Conservation (phyloP, 2,888 invertebrate genomes). For the Ophion slaviceki region DNA sequence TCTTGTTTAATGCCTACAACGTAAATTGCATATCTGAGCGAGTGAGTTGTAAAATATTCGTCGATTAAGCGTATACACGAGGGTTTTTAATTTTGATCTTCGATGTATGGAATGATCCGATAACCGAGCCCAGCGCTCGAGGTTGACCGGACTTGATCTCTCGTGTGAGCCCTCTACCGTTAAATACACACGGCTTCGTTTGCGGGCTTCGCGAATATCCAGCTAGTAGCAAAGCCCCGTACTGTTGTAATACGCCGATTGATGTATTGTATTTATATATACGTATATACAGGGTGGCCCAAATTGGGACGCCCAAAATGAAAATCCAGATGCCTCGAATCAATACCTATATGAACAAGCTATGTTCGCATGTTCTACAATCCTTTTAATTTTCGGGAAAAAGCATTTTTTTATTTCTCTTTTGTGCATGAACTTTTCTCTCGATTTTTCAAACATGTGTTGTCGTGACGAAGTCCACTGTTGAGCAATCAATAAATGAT, state of each 20-base stretch:
- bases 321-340: too few relatives aligned
- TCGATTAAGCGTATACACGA: conserved; percentile 10
- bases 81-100: conserved; percentile 28
- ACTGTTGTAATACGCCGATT: neutral
- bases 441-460: too few relatives aligned
- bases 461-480: too few relatives aligned
- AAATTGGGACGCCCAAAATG: too few relatives aligned
- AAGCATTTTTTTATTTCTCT: too few relatives aligned
- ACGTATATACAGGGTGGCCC: too few relatives aligned
- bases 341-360: too few relatives aligned
- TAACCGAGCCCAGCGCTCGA: neutral
- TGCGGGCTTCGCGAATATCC: neutral
- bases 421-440: too few relatives aligned
- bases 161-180: conserved; percentile 17
- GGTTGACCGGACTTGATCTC: conserved; percentile 19
- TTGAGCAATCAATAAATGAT: too few relatives aligned
- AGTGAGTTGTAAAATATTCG: neutral
- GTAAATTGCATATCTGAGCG: neutral
- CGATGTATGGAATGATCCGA: conserved; percentile 14
- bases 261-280: neutral
- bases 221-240: neutral
- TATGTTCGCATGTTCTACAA: too few relatives aligned
- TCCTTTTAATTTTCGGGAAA: too few relatives aligned
- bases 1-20: neutral
- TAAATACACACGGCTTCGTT: conserved; percentile 13